Evolutionary conservation across 2,113 vertebrate genomes (phyloP).

Genomic region (Brachypteracias leptosomus): DNA sequence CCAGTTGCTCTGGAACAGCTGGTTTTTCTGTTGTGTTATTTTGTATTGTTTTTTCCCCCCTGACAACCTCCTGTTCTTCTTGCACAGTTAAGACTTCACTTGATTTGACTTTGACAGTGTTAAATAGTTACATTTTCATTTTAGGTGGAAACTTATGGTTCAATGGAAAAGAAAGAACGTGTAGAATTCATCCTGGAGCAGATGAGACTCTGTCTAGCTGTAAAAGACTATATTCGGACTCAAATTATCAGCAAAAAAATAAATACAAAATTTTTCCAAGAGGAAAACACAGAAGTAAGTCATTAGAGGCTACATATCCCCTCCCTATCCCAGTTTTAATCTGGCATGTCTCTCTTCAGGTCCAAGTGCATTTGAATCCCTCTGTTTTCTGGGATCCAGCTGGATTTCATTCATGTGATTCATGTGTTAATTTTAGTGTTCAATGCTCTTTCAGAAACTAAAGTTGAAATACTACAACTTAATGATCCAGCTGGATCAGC

Average conservation of each 20-base stretch:
- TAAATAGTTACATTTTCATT: neutral
- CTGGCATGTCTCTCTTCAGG: neutral
- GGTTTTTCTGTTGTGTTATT: neutral
- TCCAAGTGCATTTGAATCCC: neutral
- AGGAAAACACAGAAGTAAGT: constrained; percentile 91
- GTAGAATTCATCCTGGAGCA: constrained; percentile 98
- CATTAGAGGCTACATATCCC: neutral
- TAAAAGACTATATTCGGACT: constrained; percentile 97
- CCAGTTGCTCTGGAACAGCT: neutral
- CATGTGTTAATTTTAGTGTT: neutral
- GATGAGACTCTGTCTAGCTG: constrained; percentile 97
- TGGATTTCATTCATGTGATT: neutral
- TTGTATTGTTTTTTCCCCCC: neutral
- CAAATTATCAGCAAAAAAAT: constrained; percentile 99
- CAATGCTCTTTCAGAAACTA: constrained; percentile 79
- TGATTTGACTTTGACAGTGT: neutral
- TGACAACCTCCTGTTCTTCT: neutral
- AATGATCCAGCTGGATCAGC: constrained; percentile 98
- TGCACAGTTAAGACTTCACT: neutral
- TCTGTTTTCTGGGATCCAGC: neutral
- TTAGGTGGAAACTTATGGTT: constrained; percentile 98
- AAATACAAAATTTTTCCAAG: constrained; percentile 98
- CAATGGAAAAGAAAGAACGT: constrained; percentile 99
- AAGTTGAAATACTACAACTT: constrained; percentile 99
- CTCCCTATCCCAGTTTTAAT: neutral